These are phyloP conservation scores for Vireo altiloquus DNA, from an alignment of 2,113 vertebrate genomes.

Conservation along the genomic window DNA sequence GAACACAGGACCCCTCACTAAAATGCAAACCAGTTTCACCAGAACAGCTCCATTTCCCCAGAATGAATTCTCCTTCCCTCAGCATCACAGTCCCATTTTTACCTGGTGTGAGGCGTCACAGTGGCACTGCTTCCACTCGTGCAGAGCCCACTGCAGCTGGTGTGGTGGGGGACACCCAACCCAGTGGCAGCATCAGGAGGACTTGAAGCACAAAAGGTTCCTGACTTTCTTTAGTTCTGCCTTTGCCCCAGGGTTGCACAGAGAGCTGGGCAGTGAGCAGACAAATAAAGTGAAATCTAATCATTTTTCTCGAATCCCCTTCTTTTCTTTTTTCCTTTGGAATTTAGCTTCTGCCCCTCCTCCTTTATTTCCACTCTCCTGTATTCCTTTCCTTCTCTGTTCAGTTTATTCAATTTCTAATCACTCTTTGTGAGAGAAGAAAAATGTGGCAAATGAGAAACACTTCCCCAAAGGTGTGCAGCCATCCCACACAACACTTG, in stretches of 20 bases:
- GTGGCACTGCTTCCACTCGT: rapidly evolving
- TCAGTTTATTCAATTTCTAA: not conserved
- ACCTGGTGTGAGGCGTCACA: not conserved
- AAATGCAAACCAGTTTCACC: not conserved
- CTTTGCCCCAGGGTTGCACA: not conserved
- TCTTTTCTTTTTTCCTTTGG: not conserved
- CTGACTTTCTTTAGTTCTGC: not conserved
- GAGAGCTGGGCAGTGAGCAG: not conserved
- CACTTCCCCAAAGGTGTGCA: not conserved
- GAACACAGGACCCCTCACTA: not conserved
- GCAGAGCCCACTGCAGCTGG: not conserved
- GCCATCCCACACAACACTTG: not conserved
- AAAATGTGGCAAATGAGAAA: not conserved
- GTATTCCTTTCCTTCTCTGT: not conserved
- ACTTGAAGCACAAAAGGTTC: not conserved
- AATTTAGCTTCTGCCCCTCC: not conserved
- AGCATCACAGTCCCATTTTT: not conserved
- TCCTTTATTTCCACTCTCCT: not conserved
- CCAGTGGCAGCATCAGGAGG: rapidly evolving
- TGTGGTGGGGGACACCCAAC: not conserved
- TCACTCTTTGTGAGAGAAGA: not conserved
- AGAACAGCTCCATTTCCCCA: not conserved
- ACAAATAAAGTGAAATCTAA: not conserved
- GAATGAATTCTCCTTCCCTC: not conserved
- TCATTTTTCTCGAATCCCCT: not conserved